These are phyloP conservation scores for Agrenia bidenticulata DNA, from an alignment of 2,888 invertebrate genomes.

Conservation along the genomic window DNA sequence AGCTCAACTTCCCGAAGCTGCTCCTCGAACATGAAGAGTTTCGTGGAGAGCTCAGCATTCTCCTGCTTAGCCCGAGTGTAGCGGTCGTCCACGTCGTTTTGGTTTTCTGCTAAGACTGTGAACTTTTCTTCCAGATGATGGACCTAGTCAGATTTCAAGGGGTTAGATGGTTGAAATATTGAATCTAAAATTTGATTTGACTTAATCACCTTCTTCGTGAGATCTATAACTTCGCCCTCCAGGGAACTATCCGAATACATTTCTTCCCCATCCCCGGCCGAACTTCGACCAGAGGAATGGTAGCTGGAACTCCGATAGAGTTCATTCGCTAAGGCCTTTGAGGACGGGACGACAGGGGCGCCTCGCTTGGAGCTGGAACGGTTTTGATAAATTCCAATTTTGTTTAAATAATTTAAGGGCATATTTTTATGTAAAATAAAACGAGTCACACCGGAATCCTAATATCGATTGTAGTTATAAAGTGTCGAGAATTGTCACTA, in stretches of 20 bases:
- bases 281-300: constrained; percentile 88
- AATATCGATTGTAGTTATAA: no score
- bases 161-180: no score
- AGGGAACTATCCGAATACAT: constrained; percentile 91
- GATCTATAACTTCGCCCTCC: constrained; percentile 89
- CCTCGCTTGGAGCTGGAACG: constrained; percentile 39
- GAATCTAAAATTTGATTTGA: no score
- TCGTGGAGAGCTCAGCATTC: constrained; percentile 84
- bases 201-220: constrained; percentile 90
- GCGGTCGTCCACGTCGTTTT: constrained; percentile 81
- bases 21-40: constrained; percentile 77
- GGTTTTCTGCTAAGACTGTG: constrained; percentile 82
- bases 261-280: constrained; percentile 90
- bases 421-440: not conserved
- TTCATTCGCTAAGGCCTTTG: constrained; percentile 68
- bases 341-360: constrained; percentile 40
- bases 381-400: no score
- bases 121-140: constrained; percentile 80
- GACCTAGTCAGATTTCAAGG: constrained; percentile 18
- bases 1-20: constrained; percentile 78
- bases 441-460: not conserved
- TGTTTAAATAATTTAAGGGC: no score
- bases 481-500: no score
- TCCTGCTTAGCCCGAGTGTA: constrained; percentile 88
- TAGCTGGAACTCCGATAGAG: constrained; percentile 89